phyloP scores from a whole-genome alignment of 2,797 vertebrate species.

The Pangasius krempfi region DNA sequence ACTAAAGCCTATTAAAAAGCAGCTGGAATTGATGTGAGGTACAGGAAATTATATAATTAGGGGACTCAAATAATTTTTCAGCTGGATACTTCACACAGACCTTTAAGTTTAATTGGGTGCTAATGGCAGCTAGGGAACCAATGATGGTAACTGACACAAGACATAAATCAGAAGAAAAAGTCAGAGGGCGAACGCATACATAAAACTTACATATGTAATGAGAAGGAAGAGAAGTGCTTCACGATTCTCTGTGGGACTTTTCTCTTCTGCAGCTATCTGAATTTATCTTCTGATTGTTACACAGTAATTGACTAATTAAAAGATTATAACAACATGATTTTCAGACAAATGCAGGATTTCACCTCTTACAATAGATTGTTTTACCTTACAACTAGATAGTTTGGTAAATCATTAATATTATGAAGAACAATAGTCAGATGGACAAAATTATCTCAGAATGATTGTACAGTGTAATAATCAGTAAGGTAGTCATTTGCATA shows the following conservation, averaged over 20 bases:
- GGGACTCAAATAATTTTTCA: conserved; percentile 57
- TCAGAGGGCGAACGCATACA: conserved; percentile 67
- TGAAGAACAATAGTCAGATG: too few species aligned
- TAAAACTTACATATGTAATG: conserved; percentile 62
- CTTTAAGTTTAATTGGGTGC: conserved; percentile 71
- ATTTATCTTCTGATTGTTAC: conserved; percentile 34
- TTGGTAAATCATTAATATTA: too few species aligned
- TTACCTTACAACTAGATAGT: too few species aligned
- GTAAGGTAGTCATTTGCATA: too few species aligned
- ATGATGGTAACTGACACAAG: conserved; percentile 65
- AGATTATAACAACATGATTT: not conserved
- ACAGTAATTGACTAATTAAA: not conserved
- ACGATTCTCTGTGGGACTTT: conserved; percentile 15
- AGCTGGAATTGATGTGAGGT: conserved; percentile 60
- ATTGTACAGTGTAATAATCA: too few species aligned
- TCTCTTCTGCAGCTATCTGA: conserved; percentile 14
- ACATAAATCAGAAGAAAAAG: conserved; percentile 66
- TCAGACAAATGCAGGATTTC: not conserved
- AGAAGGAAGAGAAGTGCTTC: conserved; percentile 51
- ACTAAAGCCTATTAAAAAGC: conserved; percentile 54
- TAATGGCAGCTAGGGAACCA: conserved; percentile 57
- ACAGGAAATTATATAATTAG: conserved; percentile 69
- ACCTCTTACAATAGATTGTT: too few species aligned
- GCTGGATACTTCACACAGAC: conserved; percentile 65
- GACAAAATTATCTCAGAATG: too few species aligned